These are phyloP conservation scores for Caenorhabditis afra DNA, from an alignment of 2,888 invertebrate species.

Conservation along the genomic window DNA sequence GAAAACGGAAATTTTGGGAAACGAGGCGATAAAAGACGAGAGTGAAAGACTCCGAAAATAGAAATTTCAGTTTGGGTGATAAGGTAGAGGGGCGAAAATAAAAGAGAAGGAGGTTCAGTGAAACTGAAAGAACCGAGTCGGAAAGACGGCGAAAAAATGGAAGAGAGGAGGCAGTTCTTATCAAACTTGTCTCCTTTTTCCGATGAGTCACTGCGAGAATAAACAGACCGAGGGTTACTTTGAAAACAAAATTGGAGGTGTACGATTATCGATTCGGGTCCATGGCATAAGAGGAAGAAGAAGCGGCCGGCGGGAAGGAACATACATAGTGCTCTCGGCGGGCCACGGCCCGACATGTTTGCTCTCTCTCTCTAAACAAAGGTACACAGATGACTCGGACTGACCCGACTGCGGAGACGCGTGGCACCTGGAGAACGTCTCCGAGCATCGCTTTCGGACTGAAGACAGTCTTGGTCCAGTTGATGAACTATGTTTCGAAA, in stretches of 20 bases:
- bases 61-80: conserved; percentile 23
- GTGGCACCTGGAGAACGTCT: not conserved
- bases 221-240: conserved; percentile 13
- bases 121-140: not conserved
- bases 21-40: conserved; percentile 4
- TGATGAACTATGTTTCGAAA: no score
- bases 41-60: conserved; percentile 27
- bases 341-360: conserved; percentile 36
- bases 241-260: conserved; percentile 26
- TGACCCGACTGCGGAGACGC: not conserved
- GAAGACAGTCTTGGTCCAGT: no score
- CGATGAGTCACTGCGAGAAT: conserved; percentile 22
- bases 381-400: conserved; percentile 51
- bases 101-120: not conserved
- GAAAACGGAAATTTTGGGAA: not conserved
- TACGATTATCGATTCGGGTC: conserved; percentile 53
- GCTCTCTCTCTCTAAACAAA: conserved; percentile 56
- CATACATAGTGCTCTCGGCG: conserved; percentile 23
- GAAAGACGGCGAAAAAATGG: not conserved
- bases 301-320: conserved; percentile 9
- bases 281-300: conserved; percentile 31
- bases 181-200: conserved; percentile 17
- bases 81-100: conserved; percentile 2
- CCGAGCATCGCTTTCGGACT: no score
- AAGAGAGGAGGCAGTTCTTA: conserved; percentile 10